These are phyloP conservation scores for Leptodirus hochenwartii DNA, from an alignment of 2,888 invertebrate species.

Conservation along the genomic window DNA sequence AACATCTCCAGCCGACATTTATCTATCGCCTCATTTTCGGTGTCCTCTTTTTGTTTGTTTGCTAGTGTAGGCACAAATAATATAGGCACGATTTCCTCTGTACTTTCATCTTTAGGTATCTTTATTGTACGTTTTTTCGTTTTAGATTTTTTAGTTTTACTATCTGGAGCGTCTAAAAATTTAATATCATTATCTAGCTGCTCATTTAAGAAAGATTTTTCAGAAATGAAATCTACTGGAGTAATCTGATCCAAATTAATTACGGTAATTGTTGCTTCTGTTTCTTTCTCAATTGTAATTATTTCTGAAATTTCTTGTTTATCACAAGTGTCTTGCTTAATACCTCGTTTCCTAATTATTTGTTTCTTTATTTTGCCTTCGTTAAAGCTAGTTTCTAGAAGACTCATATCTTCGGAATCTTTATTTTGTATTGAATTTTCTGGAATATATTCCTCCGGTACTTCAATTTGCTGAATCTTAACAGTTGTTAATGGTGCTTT, in stretches of 20 bases:
- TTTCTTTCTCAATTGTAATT: neutral
- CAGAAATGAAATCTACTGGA: neutral
- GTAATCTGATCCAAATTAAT: neutral
- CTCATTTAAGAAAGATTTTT: neutral
- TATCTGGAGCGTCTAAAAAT: neutral
- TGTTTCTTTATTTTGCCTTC: slow-evolving; percentile 1
- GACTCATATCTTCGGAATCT: neutral
- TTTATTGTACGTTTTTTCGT: neutral
- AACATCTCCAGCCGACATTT: neutral
- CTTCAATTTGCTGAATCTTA: slow-evolving; percentile 16
- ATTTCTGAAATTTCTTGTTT: slow-evolving; percentile 1
- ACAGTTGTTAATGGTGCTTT: slow-evolving; percentile 19
- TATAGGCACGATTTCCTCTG: slow-evolving; percentile 4
- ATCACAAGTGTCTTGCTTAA: neutral
- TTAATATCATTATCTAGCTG: neutral
- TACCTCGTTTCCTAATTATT: neutral
- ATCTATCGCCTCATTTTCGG: slow-evolving; percentile 11
- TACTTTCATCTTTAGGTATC: slow-evolving; percentile 10
- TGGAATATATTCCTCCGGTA: slow-evolving; percentile 10
- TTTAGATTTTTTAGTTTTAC: neutral
- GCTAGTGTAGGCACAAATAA: slow-evolving; percentile 8
- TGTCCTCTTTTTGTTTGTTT: slow-evolving; percentile 9
- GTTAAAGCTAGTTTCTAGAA: neutral
- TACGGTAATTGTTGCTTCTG: neutral
- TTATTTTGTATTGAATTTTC: neutral